Conservation (phyloP, 2,113 vertebrate genomes). For the Rattus rattus region DNA sequence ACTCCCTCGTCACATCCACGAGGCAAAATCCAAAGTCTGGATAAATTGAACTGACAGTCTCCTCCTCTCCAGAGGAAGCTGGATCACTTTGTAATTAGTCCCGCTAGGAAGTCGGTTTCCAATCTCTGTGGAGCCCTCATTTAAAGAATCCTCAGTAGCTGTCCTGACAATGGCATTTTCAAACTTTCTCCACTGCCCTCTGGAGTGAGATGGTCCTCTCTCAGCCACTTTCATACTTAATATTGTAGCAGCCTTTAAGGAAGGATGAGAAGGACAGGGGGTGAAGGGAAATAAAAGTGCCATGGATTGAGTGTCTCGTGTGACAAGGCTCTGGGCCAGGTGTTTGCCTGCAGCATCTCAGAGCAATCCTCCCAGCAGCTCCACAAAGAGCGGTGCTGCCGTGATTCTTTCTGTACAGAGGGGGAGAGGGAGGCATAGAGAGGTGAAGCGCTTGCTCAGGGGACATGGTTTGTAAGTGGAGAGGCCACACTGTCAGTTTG, state of each 20-base stretch:
- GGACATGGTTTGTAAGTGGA: not conserved
- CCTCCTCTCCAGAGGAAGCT: constrained; percentile 66
- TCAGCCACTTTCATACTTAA: constrained; percentile 42
- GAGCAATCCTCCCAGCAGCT: not conserved
- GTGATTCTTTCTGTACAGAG: constrained; percentile 35
- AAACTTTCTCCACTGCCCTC: constrained; percentile 70
- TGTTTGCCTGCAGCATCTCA: constrained; percentile 36
- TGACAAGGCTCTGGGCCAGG: not conserved
- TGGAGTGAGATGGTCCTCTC: constrained; percentile 60
- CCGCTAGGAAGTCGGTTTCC: constrained; percentile 71
- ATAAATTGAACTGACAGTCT: constrained; percentile 69
- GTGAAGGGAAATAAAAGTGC: constrained; percentile 10
- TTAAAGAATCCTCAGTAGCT: constrained; percentile 67
- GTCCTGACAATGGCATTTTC: constrained; percentile 53
- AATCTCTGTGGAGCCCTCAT: constrained; percentile 57
- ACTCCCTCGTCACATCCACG: constrained; percentile 30
- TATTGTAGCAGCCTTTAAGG: constrained; percentile 14
- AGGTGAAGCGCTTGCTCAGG: not conserved
- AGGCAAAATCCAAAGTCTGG: constrained; percentile 69
- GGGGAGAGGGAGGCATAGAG: not conserved
- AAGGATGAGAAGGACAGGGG: constrained; percentile 63
- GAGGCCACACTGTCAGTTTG: constrained; percentile 23
- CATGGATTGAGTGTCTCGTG: not conserved
- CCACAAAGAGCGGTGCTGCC: not conserved
- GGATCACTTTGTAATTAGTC: constrained; percentile 71